Evolutionary conservation across 2,888 invertebrate genomes (phyloP).

Genomic region (Pandemis cinnamomeana): DNA sequence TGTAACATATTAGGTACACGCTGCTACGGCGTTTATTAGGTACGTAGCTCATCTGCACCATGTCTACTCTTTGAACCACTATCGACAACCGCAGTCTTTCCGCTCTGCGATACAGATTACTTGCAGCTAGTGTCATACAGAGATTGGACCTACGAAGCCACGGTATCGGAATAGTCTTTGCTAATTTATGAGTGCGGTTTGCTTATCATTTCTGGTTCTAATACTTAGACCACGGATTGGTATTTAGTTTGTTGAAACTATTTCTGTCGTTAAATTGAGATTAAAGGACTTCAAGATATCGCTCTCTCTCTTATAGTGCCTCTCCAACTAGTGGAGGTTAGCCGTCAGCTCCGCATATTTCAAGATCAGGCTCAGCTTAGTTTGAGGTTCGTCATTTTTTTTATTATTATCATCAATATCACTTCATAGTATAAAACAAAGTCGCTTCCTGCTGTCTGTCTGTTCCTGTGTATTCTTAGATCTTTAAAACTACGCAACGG

Average conservation of each 20-base stretch:
- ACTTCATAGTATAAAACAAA: too few relatives aligned
- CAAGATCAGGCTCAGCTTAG: too few relatives aligned
- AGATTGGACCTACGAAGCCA: conserved; percentile 12
- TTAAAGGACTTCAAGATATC: not conserved
- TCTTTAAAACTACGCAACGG: too few relatives aligned
- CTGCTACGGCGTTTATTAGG: not conserved
- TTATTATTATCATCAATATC: too few relatives aligned
- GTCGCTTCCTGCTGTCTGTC: too few relatives aligned
- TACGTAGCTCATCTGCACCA: not conserved
- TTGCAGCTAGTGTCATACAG: conserved; percentile 13
- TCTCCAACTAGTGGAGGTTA: too few relatives aligned
- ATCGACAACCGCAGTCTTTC: conserved; percentile 22
- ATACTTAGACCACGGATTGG: conserved; percentile 2
- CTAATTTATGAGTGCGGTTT: conserved; percentile 25
- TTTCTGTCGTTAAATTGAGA: not conserved
- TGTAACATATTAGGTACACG: too few relatives aligned
- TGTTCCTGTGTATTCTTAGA: too few relatives aligned
- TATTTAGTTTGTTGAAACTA: not conserved
- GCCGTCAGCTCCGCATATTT: too few relatives aligned
- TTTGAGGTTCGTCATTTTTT: too few relatives aligned
- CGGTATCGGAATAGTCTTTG: conserved; percentile 24
- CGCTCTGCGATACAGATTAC: conserved; percentile 11
- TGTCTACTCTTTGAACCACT: not conserved
- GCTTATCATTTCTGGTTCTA: conserved; percentile 20
- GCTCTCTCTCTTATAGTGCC: too few relatives aligned